Evolutionary conservation across 2,113 vertebrate species (phyloP), one percentile per base, ranked within the genome.

Genomic region (Hipposideros armiger): DNA sequence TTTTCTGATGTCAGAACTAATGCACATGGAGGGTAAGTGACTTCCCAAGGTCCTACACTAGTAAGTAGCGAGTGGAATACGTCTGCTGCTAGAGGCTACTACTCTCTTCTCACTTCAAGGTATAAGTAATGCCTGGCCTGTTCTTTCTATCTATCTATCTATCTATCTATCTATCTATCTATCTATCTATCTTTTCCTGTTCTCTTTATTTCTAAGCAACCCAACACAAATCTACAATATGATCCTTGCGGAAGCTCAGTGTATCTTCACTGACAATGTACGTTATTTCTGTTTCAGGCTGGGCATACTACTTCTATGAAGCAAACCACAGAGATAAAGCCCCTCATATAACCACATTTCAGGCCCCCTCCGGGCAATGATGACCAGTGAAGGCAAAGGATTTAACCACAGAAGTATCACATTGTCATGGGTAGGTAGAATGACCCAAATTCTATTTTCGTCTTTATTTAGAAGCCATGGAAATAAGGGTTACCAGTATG

Each of bases 381-480:
- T 22, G 3, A 83, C 32, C n/a, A 81, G 2, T 32, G 28, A 52
- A 84, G 50, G 56, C 52, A 85, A 88, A 72, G 22, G 0, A 54
- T 64, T 76, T 47, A 85, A 70, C 19, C 8, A 1, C 17, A 45
- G 10, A 87, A 83, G 5, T 47, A 13, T 58, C 42, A 56, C 17
- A 45, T 5, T 83, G 52, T 36, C 72, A 64, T 0, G 50, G 20
- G 4, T 20, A 74, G 15, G n/a, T 72, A 80, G 4, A 5, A 74
- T 40, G 22, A 80, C 40, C 47, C 40, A 73, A 74, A 67, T 86
- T 64, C 56, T 60, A 77, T 89, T 78, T 81, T 91, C 3, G 13
- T 77, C 36, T 77, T 72, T 81, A 72, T 77, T 88, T 87, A 28
- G 9, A 95, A 86, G 28, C 7, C 28, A 11, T 93, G 50, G 15